Evolutionary conservation across 2,797 vertebrate species (phyloP).

Genomic region (Hydrophis major): DNA sequence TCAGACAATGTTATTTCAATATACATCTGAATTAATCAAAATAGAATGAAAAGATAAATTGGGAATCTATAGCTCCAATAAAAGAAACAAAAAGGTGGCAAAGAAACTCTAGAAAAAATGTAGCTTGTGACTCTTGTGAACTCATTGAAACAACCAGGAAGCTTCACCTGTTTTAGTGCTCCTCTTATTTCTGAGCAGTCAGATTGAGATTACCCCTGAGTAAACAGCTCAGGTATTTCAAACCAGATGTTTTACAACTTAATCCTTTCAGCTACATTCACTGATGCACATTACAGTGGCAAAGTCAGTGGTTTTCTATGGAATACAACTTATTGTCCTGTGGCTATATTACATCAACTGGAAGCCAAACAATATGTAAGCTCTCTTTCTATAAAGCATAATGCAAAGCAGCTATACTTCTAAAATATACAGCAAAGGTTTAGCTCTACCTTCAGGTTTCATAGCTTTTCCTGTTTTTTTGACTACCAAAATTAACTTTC

Average conservation of each 20-base stretch:
- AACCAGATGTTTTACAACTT: conserved; percentile 27
- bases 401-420: conserved; percentile 24
- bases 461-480: conserved; percentile 40
- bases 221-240: conserved; percentile 35
- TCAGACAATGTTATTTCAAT: neutral
- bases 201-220: conserved; percentile 19
- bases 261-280: conserved; percentile 18
- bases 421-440: conserved; percentile 34
- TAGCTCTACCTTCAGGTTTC: conserved; percentile 38
- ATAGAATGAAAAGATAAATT: conserved; percentile 2
- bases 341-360: conserved; percentile 22
- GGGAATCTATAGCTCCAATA: neutral
- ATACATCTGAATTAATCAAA: neutral
- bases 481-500: conserved; percentile 37
- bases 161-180: neutral
- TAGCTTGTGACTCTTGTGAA: neutral
- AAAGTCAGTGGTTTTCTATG: conserved; percentile 26
- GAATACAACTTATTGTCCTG: conserved; percentile 26
- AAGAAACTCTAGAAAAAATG: neutral
- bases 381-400: conserved; percentile 38
- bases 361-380: conserved; percentile 23
- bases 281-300: neutral
- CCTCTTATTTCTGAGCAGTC: conserved; percentile 20
- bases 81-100: neutral
- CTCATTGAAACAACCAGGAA: neutral